Conservation (phyloP, 2,888 invertebrate species). For the Alloplasta piceator region DNA sequence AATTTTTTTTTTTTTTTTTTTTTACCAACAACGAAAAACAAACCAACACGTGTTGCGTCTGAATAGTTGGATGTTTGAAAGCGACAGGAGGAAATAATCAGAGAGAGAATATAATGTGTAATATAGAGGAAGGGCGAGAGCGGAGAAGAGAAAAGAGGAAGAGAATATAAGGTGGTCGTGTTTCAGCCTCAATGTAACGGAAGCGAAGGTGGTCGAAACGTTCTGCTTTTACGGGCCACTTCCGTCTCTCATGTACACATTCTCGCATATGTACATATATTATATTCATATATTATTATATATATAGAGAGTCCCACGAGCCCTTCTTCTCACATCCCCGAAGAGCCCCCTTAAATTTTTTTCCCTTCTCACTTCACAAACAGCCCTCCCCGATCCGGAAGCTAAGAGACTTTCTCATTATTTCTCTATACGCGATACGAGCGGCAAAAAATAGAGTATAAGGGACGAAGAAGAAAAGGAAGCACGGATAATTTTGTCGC, state of each 20-base stretch:
- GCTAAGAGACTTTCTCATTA: constrained; percentile 17
- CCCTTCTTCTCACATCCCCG: constrained; percentile 13
- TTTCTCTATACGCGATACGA: not conserved
- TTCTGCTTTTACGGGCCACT: constrained; percentile 80
- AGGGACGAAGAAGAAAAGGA: too few species aligned
- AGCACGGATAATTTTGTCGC: too few species aligned
- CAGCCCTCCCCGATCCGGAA: constrained; percentile 39
- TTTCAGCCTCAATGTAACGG: constrained; percentile 78
- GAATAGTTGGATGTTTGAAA: constrained; percentile 39
- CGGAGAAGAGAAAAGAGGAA: constrained; percentile 64
- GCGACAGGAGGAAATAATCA: constrained; percentile 10
- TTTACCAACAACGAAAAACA: not conserved
- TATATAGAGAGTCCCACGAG: not conserved
- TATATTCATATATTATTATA: not conserved
- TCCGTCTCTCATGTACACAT: constrained; percentile 75
- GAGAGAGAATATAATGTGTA: constrained; percentile 9
- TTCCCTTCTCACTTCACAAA: constrained; percentile 41
- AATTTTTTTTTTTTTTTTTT: too few species aligned
- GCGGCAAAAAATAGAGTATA: too few species aligned
- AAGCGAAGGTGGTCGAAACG: constrained; percentile 83
- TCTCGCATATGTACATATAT: not conserved
- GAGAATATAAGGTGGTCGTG: constrained; percentile 78
- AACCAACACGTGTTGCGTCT: constrained; percentile 37
- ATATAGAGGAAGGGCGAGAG: constrained; percentile 14
- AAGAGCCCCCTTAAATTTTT: constrained; percentile 14